phyloP scores from a whole-genome alignment of 2,797 vertebrate species.

The Momotus momota region DNA sequence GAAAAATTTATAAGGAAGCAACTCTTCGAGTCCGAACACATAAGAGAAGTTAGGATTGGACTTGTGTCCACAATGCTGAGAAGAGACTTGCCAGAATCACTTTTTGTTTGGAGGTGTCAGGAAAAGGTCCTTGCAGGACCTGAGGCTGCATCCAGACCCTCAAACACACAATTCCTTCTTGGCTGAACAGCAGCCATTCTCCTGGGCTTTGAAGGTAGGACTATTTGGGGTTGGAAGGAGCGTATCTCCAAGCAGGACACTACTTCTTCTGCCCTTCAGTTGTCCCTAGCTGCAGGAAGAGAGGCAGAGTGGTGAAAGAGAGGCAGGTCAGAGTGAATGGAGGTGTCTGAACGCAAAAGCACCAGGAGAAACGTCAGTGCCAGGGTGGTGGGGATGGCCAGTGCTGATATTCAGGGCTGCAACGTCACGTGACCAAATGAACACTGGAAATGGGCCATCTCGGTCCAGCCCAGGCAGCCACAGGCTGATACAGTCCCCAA shows the following conservation, averaged over 20 bases:
- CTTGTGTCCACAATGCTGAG: neutral
- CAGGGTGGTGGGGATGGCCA: neutral
- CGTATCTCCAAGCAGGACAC: neutral
- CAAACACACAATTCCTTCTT: neutral
- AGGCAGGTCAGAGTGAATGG: neutral
- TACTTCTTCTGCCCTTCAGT: neutral
- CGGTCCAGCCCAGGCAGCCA: neutral
- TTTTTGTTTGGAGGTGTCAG: neutral
- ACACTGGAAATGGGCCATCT: neutral
- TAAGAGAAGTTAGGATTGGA: neutral
- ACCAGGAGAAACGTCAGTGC: neutral
- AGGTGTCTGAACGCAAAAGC: neutral
- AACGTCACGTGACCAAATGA: fast-evolving
- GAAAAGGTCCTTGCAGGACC: neutral
- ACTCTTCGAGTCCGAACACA: neutral
- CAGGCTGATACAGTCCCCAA: neutral
- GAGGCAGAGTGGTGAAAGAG: neutral
- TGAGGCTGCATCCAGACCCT: neutral
- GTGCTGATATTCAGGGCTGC: neutral
- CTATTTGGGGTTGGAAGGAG: neutral
- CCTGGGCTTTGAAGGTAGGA: neutral
- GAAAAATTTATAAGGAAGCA: neutral
- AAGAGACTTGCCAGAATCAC: neutral
- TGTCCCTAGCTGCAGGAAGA: neutral
- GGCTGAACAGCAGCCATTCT: neutral